These are phyloP conservation scores for Montipora sp. DNA, from an alignment of 64 coral and sea anemone genomes.

Conservation along the genomic window DNA sequence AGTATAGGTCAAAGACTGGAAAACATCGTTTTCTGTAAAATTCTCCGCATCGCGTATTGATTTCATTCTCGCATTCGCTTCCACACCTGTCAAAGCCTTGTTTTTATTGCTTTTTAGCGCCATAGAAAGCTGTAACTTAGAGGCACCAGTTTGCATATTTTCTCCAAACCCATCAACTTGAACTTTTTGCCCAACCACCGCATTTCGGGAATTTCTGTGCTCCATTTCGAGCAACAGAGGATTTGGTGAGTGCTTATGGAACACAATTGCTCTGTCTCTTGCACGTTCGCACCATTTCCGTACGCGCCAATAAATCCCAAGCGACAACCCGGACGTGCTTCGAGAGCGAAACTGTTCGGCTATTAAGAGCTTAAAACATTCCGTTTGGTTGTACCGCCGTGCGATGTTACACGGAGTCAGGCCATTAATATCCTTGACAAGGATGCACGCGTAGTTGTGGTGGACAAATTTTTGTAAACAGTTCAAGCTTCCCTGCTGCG, in stretches of 20 bases:
- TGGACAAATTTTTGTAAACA: conserved; percentile 90
- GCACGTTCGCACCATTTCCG: conserved; percentile 94
- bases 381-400: conserved; percentile 79
- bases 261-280: conserved; percentile 75
- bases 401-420: conserved; percentile 89
- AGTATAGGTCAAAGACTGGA: conserved; percentile 3
- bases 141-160: conserved; percentile 73
- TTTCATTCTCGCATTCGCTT: not conserved
- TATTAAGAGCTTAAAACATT: conserved; percentile 93
- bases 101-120: conserved; percentile 44
- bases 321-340: conserved; percentile 73
- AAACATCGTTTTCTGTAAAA: not conserved
- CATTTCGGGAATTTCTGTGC: conserved; percentile 74
- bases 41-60: conserved; percentile 9
- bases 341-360: conserved; percentile 95
- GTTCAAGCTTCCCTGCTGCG: conserved; percentile 67
- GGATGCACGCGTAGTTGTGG: conserved; percentile 90
- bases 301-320: conserved; percentile 75
- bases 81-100: conserved; percentile 9
- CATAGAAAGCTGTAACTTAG: conserved; percentile 66
- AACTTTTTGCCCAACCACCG: conserved; percentile 85
- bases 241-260: conserved; percentile 84
- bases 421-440: conserved; percentile 82
- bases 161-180: conserved; percentile 91
- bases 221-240: conserved; percentile 91